Conservation (phyloP, 2,113 vertebrate species). For the Noctilio leporinus region DNA sequence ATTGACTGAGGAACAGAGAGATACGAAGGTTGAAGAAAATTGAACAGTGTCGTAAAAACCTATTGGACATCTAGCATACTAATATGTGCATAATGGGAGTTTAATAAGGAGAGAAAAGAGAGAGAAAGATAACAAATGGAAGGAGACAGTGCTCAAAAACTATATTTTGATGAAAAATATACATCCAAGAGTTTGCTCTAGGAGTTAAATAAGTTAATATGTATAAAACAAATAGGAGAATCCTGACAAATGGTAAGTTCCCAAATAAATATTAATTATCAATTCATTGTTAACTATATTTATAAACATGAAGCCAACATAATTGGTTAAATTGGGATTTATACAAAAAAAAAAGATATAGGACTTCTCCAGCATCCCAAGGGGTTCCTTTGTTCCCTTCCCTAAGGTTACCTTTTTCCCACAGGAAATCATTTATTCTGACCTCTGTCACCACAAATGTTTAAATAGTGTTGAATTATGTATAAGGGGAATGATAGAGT, state of each 20-base stretch:
- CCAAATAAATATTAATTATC: neutral
- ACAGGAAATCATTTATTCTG: neutral
- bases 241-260: neutral
- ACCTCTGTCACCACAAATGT: neutral
- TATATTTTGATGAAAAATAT: neutral
- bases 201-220: neutral
- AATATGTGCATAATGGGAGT: neutral
- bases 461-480: neutral
- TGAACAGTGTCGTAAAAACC: neutral
- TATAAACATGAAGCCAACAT: neutral
- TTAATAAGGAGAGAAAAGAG: neutral
- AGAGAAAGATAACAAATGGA: neutral
- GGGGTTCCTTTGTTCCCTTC: neutral
- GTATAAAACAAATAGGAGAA: neutral
- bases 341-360: neutral
- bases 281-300: neutral
- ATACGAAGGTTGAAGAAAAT: neutral
- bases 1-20: neutral
- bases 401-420: neutral
- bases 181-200: neutral
- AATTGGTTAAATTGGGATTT: neutral
- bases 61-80: too few relatives aligned
- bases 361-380: neutral
- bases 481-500: neutral
- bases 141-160: neutral